These are phyloP conservation scores for Drosophila heteroneura DNA, from an alignment of 2,888 invertebrate genomes.

Conservation along the genomic window DNA sequence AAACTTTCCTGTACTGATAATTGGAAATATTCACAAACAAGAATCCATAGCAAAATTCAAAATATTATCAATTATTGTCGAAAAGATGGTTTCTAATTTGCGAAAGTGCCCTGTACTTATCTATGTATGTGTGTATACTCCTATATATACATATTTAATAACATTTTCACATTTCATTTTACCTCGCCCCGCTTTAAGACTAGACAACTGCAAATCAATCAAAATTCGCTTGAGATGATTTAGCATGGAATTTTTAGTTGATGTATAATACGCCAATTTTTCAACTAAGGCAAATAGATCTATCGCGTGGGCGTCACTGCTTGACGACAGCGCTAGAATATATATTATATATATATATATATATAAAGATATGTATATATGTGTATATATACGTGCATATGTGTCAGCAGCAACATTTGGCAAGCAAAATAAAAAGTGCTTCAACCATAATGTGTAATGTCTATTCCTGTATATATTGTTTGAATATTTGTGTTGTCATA, in stretches of 20 bases:
- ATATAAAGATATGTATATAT: neutral
- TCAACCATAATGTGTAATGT: conserved; percentile 27
- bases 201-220: conserved; percentile 65
- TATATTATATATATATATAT: neutral
- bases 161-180: conserved; percentile 23
- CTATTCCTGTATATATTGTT: conserved; percentile 20
- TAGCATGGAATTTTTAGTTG: conserved; percentile 71
- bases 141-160: conserved; percentile 5
- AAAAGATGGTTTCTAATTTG: neutral
- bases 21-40: neutral
- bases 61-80: neutral
- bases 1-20: neutral
- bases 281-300: conserved; percentile 68
- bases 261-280: conserved; percentile 68
- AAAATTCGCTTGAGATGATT: conserved; percentile 67
- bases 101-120: neutral
- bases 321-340: conserved; percentile 60
- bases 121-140: conserved; percentile 15
- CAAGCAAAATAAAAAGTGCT: conserved; percentile 38
- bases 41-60: neutral
- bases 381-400: neutral
- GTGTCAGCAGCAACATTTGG: conserved; percentile 38
- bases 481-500: conserved; percentile 44
- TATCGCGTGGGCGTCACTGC: conserved; percentile 53
- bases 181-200: neutral